Base-by-base conservation (phyloP, 2,888 invertebrate genomes). In the Torymus tubicola region DNA sequence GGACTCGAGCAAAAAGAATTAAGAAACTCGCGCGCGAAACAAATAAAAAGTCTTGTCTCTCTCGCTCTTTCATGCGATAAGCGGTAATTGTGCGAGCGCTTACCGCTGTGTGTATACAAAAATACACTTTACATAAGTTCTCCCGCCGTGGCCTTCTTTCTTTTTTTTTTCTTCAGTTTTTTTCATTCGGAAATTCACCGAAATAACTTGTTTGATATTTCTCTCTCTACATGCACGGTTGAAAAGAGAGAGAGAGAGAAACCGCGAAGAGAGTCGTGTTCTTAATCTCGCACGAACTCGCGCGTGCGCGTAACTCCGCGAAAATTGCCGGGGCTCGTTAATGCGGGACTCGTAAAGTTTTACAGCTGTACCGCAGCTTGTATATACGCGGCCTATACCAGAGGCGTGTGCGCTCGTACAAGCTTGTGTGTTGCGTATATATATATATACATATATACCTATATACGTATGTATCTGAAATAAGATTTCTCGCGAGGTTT, bases 281-380 rank as follows among this genome's bases (percentile, higher is more conserved):
- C 69, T 77, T 70, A 77, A 77, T 77, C 64, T 69, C 74, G 67
- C 60, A 14, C 60, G 4, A n/a, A 12, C 31, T 2, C 18, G 21
- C 14, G 60, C 55, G 18, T n/a, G 55, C 64, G 69, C 64, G 70
- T 69, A 77, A 78, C 63, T 64, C 64, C 76, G 70, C 70, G 70
- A 68, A 78, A 78, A 81, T 78, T 78, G 81, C 74, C 16, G 71
- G 58, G 68, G 70, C 78, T 81, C 81, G 81, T 81, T 81, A 77
- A 81, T 81, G 78, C 70, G 78, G 31, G 60, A 78, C 80, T 81
- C 81, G 78, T 81, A 81, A 81, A 57, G 63, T 76, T 80, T 80
- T 80, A 76, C 72, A 61, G 52, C 76, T 63, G 71, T 65, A 52
- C 65, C 58, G 31, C n/a, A 42, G 50, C 57, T 61, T 53, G 71